Percentiles rank a stretch among this genome's conserved stretches.
phyloP scores from a whole-genome alignment of 2,113 vertebrate genomes.

The Neogale vison region DNA sequence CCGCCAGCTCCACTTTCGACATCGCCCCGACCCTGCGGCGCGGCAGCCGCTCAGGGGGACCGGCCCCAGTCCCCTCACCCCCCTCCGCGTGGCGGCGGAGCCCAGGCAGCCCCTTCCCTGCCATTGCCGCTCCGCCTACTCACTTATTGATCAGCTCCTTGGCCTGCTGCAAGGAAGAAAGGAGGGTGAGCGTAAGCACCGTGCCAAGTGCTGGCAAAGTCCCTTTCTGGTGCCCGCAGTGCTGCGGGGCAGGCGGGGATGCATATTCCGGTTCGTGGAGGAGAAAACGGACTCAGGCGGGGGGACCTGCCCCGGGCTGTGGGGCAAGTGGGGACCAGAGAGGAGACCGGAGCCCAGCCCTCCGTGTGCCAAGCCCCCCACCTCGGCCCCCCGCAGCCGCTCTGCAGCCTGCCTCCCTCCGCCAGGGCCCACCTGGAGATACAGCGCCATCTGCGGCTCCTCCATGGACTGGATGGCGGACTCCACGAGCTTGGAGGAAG shows the following conservation, averaged over 20 bases:
- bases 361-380: neutral
- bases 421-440: conserved; percentile 88
- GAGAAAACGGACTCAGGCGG: neutral
- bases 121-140: conserved; percentile 74
- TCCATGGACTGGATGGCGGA: conserved; percentile 90
- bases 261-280: neutral
- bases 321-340: neutral
- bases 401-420: neutral
- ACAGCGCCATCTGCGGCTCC: conserved; percentile 91
- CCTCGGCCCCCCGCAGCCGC: neutral
- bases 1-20: conserved; percentile 85
- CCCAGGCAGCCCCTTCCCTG: neutral
- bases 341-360: neutral
- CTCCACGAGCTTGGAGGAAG: conserved; percentile 90
- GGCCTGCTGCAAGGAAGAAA: conserved; percentile 85
- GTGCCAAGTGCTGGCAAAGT: neutral
- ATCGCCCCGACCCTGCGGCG: conserved; percentile 88
- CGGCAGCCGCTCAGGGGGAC: neutral
- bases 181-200: neutral
- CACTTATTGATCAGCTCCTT: conserved; percentile 93
- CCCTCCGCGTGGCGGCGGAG: neutral
- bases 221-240: neutral
- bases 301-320: neutral
- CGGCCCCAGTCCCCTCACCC: rapidly evolving
- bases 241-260: neutral